Evolutionary conservation across 1,140 invertebrate species (phyloP).

Genomic region (Oppia nitens): DNA sequence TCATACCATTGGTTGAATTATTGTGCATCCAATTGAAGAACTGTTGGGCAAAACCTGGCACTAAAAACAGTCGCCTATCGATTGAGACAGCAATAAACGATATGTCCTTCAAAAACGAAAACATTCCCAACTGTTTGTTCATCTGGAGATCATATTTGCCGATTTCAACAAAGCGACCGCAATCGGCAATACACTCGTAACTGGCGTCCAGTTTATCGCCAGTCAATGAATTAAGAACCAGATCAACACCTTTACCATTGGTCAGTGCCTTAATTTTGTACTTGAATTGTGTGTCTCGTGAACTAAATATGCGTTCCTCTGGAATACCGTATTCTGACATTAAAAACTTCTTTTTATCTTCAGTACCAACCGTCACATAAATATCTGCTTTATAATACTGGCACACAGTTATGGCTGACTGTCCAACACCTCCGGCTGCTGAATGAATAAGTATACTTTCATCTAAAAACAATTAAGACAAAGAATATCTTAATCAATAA

Average conservation of each 20-base stretch:
- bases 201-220: constrained; percentile 28
- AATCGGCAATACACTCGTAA: no score
- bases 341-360: constrained; percentile 34
- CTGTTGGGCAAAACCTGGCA: constrained; percentile 86
- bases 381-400: constrained; percentile 65
- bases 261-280: constrained; percentile 59
- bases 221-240: constrained; percentile 41
- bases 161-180: no score
- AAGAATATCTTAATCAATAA: no score
- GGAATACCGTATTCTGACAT: constrained; percentile 32
- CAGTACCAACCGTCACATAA: constrained; percentile 52
- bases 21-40: no score
- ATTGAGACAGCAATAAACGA: no score
- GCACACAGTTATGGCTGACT: constrained; percentile 81
- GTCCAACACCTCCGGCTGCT: constrained; percentile 90
- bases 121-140: constrained; percentile 52
- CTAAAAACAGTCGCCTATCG: constrained; percentile 86
- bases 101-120: constrained; percentile 74
- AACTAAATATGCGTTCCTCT: no score
- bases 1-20: no score
- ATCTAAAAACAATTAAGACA: constrained; percentile 57
- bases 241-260: constrained; percentile 46
- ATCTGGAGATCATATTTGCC: no score
- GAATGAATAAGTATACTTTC: constrained; percentile 80
- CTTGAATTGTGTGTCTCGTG: constrained; percentile 59